These are phyloP conservation scores for Raja brachyura DNA, from an alignment of 2,113 vertebrate genomes.

Conservation along the genomic window DNA sequence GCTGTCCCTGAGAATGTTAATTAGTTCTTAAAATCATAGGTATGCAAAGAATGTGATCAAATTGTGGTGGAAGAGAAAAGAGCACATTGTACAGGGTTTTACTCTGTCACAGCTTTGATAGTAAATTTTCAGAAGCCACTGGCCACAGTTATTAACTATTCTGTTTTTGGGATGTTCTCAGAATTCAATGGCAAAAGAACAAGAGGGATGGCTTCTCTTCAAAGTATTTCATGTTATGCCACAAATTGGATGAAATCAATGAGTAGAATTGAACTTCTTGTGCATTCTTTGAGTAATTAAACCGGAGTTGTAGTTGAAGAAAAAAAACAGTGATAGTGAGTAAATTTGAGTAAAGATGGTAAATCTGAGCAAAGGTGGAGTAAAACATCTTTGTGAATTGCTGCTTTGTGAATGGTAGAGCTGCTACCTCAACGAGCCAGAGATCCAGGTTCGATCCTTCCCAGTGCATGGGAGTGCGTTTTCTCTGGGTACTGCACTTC, in stretches of 20 bases:
- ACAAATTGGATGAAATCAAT: background rate
- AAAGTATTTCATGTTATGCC: background rate
- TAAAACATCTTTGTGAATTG: background rate
- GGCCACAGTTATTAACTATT: background rate
- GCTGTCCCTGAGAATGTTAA: too few relatives aligned
- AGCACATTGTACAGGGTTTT: background rate
- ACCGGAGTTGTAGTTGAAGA: background rate
- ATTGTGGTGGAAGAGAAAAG: too few relatives aligned
- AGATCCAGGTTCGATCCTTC: too few relatives aligned
- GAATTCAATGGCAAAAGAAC: background rate
- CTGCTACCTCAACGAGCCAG: too few relatives aligned
- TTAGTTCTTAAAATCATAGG: too few relatives aligned
- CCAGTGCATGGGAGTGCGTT: too few relatives aligned
- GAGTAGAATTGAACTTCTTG: background rate
- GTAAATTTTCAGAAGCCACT: background rate
- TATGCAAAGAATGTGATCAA: too few relatives aligned
- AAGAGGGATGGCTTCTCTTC: background rate
- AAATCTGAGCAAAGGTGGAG: background rate
- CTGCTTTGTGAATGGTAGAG: too few relatives aligned
- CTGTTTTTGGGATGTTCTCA: background rate
- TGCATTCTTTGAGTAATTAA: background rate
- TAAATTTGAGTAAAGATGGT: background rate
- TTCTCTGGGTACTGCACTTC: too few relatives aligned
- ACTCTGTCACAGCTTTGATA: too few relatives aligned
- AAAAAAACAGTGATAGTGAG: background rate